These are phyloP conservation scores for Tanypteryx hageni DNA, from an alignment of 2,888 invertebrate species.

Conservation along the genomic window DNA sequence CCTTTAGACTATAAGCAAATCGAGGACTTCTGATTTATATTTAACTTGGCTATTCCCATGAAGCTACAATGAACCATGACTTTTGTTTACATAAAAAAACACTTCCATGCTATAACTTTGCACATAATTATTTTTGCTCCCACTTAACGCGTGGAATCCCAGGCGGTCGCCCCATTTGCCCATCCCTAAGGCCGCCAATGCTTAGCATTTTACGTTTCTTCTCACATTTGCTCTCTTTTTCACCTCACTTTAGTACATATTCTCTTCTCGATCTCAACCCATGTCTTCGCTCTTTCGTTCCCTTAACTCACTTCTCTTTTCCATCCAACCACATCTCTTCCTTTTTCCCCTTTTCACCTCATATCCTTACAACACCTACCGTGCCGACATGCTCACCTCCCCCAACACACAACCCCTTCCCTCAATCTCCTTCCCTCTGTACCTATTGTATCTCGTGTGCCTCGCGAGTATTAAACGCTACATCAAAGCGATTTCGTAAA, in stretches of 20 bases:
- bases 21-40: too few relatives aligned
- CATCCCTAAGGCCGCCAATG: too few relatives aligned
- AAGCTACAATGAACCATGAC: too few relatives aligned
- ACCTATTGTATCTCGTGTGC: background rate
- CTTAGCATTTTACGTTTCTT: background rate
- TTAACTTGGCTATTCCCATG: too few relatives aligned
- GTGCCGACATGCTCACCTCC: background rate
- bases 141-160: too few relatives aligned
- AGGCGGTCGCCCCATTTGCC: too few relatives aligned
- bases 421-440: background rate
- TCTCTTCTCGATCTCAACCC: background rate
- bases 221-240: background rate
- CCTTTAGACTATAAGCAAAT: too few relatives aligned
- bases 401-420: too few relatives aligned
- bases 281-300: background rate
- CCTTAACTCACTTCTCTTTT: background rate
- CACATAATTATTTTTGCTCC: too few relatives aligned
- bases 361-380: background rate
- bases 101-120: too few relatives aligned
- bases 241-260: background rate
- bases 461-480: background rate
- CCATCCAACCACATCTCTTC: background rate
- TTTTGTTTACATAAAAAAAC: too few relatives aligned
- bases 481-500: slow-evolving; percentile 25
- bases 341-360: background rate